Evolutionary conservation across 2,888 invertebrate genomes (phyloP), one percentile per base, ranked within the genome.

Genomic region (Apodemia mormo): DNA sequence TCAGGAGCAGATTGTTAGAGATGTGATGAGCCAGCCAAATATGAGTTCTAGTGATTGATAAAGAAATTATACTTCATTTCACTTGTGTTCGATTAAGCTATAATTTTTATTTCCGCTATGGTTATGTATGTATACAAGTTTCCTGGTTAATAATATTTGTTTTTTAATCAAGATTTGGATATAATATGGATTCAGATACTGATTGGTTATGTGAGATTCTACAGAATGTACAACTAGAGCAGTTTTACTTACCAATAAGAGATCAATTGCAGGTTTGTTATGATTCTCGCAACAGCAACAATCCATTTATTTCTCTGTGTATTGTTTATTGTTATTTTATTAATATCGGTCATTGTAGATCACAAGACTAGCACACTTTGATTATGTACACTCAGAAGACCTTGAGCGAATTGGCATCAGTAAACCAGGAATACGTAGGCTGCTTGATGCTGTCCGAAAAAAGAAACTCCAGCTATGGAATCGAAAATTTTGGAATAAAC

Each of bases 311-410:
- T 22, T 54, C 52, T 54, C 8, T 54, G n/a, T 8, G 22, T 54
- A 22, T 54, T 54, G 54, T 70, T 70, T 43, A 12, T 40, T 22
- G 14, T 52, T 43, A 37, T 29, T 61, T n/a, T 64, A 65, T 71
- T 70, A 12, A 5, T 45, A 72, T 74, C 76, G 37, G 29, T 37
- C 37, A 64, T 90, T 87, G 75, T 94, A 97, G 95, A 96, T 99
- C 71, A 98, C 99, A 52, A 94, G 98, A 73, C 89, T 99, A 80
- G 96, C 98, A 68, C 99, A 99, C 90, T 99, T 99, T 86, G 98
- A 99, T 81, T 98, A 97, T 94, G 99, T 99, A n/a, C 97, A 97
- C 81, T 94, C 97, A 0, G 98, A 98, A 78, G 99, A 99, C 89
- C 94, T 99, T 82, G 98, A 98, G 83, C 97, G 97, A 82, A 97